A percentile compares a stretch with the other conserved stretches of the same genome.
Conservation (phyloP, 2,888 invertebrate species). For the Sinhomidia bicolor region DNA sequence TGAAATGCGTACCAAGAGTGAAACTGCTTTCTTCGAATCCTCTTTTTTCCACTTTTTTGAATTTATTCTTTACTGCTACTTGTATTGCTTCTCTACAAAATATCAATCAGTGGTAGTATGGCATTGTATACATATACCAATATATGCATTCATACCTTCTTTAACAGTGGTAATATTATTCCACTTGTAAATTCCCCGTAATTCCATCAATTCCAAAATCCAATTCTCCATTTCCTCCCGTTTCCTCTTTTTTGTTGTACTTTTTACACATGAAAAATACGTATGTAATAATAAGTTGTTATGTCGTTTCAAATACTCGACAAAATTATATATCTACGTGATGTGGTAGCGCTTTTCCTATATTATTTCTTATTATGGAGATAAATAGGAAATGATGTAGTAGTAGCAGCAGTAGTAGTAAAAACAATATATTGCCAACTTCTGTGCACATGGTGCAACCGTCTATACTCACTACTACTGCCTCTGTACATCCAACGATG, state of each 20-base stretch:
- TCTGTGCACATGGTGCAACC: no score
- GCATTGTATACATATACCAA: not conserved
- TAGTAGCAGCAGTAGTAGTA: no score
- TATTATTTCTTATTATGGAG: no score
- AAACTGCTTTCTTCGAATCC: conserved; percentile 1
- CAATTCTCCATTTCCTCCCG: conserved; percentile 26
- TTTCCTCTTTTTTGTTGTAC: conserved; percentile 19
- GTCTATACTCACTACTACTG: no score
- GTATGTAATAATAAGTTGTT: no score
- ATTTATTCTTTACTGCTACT: not conserved
- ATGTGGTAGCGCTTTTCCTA: no score
- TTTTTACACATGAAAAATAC: no score
- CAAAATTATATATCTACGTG: no score
- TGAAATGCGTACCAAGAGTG: conserved; percentile 23
- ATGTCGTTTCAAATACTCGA: no score
- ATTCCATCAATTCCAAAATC: conserved; percentile 46
- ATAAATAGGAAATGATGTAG: no score
- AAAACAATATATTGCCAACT: no score
- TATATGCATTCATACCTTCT: not conserved
- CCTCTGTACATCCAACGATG: no score
- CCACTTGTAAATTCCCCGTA: not conserved
- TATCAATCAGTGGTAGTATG: conserved; percentile 17
- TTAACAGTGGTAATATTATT: not conserved
- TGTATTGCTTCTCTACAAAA: not conserved
- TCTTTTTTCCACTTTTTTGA: not conserved